A percentile compares a stretch with the other conserved stretches of the same genome.
phyloP scores from a whole-genome alignment of 2,888 invertebrate genomes.

The Pelosia muscerda region DNA sequence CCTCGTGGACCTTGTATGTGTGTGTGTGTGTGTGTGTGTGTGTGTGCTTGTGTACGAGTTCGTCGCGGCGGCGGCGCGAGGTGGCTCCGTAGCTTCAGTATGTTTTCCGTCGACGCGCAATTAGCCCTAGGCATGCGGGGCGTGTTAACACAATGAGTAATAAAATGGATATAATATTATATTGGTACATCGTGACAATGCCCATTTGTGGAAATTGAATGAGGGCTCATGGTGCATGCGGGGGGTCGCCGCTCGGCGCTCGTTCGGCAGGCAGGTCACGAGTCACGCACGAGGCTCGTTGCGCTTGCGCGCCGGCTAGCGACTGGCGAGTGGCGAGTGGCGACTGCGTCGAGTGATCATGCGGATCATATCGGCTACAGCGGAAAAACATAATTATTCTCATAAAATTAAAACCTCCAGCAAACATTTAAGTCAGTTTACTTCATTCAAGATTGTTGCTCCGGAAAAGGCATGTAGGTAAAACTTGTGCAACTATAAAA shows the following conservation, averaged over 20 bases:
- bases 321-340: too few relatives aligned
- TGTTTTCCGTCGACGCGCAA: too few relatives aligned
- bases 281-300: too few relatives aligned
- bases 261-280: not conserved
- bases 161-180: constrained; percentile 9
- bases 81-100: too few relatives aligned
- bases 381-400: not conserved
- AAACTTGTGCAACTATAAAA: too few relatives aligned
- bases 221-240: not conserved
- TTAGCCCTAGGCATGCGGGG: too few relatives aligned
- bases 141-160: constrained; percentile 5
- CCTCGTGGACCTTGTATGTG: too few relatives aligned
- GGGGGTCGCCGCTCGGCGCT: constrained; percentile 1
- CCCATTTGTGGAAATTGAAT: not conserved
- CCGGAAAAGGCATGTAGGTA: not conserved
- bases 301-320: too few relatives aligned
- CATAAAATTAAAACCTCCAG: not conserved
- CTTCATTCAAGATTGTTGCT: not conserved
- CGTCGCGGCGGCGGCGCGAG: too few relatives aligned
- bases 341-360: too few relatives aligned
- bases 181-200: not conserved
- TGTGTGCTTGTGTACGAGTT: too few relatives aligned
- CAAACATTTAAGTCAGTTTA: not conserved
- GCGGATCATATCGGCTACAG: not conserved
- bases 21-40: too few relatives aligned